These are phyloP conservation scores for Antrozous pallidus DNA, from an alignment of 2,797 vertebrate species.

Conservation along the genomic window DNA sequence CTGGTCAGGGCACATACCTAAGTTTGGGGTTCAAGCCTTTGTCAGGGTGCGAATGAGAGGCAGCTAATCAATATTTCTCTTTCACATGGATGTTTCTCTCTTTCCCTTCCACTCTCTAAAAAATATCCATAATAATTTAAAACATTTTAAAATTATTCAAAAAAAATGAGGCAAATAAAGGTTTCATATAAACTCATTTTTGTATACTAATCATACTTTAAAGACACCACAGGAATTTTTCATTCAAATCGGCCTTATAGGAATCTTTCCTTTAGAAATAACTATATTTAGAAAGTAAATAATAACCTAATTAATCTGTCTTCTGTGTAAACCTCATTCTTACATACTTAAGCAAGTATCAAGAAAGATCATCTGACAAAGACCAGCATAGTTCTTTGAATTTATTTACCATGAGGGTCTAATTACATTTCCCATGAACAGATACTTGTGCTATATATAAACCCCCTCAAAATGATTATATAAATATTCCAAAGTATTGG, in stretches of 20 bases:
- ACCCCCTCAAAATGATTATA: background rate
- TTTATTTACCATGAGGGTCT: background rate
- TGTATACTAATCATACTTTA: background rate
- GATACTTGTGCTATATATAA: background rate
- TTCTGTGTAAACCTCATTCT: constrained; percentile 17
- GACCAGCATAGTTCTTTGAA: background rate
- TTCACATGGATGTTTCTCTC: background rate
- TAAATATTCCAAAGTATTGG: background rate
- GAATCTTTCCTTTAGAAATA: background rate
- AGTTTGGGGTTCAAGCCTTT: too few relatives aligned
- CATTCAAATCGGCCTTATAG: background rate
- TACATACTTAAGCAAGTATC: background rate
- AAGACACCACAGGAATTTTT: constrained; percentile 7
- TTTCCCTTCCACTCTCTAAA: background rate
- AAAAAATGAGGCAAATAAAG: background rate
- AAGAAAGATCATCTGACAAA: background rate
- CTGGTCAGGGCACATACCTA: too few relatives aligned
- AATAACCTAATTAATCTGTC: background rate
- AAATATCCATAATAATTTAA: background rate
- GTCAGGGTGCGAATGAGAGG: too few relatives aligned
- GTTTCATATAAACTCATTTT: background rate
- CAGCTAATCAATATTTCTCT: too few relatives aligned
- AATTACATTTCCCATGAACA: constrained; percentile 11
- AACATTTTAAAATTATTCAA: background rate
- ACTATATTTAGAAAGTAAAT: background rate